Percentiles rank a stretch among this genome's conserved stretches.
Conservation (phyloP, 2,888 invertebrate genomes). For the Elegia similella region DNA sequence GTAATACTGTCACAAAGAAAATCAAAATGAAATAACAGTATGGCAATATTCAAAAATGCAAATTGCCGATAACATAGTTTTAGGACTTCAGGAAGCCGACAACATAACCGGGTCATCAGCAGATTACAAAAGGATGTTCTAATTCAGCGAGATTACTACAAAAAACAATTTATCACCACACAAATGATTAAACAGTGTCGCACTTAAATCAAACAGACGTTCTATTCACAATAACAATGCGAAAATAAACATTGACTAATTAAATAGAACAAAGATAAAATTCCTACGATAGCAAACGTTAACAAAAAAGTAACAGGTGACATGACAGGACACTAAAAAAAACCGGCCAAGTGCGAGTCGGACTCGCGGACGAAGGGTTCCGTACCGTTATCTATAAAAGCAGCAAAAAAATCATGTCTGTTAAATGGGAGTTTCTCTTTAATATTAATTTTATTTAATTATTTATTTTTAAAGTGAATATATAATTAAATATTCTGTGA, state of each 20-base stretch:
- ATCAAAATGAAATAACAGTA: background rate
- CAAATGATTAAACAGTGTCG: conserved; percentile 1
- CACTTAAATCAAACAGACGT: background rate
- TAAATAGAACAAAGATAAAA: conserved; percentile 16
- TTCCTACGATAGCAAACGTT: conserved; percentile 16
- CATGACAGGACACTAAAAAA: too few relatives aligned
- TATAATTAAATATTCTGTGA: too few relatives aligned
- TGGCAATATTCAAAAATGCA: background rate
- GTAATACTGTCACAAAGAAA: too few relatives aligned
- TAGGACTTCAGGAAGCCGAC: background rate
- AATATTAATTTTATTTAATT: too few relatives aligned
- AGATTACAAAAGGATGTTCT: background rate
- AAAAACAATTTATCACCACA: background rate
- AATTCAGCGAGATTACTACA: background rate
- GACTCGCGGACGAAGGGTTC: too few relatives aligned
- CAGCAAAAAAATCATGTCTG: too few relatives aligned
- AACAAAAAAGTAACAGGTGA: conserved; percentile 17
- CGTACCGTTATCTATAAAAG: too few relatives aligned
- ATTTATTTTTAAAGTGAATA: too few relatives aligned
- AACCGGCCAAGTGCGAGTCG: too few relatives aligned
- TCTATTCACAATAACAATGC: background rate
- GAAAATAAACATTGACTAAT: conserved; percentile 3
- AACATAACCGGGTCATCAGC: background rate
- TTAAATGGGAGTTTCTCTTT: too few relatives aligned
- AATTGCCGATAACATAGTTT: background rate